A percentile compares a stretch with the other conserved stretches of the same genome.
Conservation (phyloP, 2,888 invertebrate genomes). For the Caenorhabditis sp. region DNA sequence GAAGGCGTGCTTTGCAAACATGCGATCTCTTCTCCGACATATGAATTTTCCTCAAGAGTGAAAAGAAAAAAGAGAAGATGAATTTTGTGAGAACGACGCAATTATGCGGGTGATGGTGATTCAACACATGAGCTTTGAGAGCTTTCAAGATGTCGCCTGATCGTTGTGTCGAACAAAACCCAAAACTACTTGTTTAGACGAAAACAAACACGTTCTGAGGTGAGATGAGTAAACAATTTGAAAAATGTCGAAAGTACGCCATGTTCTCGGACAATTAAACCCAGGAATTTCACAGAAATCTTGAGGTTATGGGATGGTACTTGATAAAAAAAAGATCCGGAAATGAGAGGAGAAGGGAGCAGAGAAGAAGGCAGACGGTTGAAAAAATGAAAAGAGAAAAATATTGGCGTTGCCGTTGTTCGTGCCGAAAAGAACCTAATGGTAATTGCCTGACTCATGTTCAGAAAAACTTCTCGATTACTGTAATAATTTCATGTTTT, state of each 20-base stretch:
- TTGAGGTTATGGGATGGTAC: not conserved
- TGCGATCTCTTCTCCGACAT: conserved; percentile 8
- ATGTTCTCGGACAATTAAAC: conserved; percentile 22
- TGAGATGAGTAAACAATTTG: conserved; percentile 38
- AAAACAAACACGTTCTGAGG: conserved; percentile 27
- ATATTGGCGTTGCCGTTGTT: no score
- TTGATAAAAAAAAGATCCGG: not conserved
- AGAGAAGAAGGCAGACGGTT: not conserved
- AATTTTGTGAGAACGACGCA: conserved; percentile 51
- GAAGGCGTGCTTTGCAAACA: conserved; percentile 13
- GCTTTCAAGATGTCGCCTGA: conserved; percentile 54
- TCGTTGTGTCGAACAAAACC: conserved; percentile 16
- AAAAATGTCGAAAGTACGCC: conserved; percentile 2
- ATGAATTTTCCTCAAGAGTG: conserved; percentile 10
- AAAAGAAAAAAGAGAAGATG: conserved; percentile 16
- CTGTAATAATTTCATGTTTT: no score
- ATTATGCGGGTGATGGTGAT: conserved; percentile 47
- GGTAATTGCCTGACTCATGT: not conserved
- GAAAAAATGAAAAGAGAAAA: no score
- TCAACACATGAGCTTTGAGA: conserved; percentile 50
- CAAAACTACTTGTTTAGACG: not conserved
- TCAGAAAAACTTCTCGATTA: not conserved
- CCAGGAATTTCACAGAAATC: not conserved
- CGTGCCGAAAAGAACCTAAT: not conserved
- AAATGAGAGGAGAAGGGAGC: not conserved